Base-by-base conservation (phyloP, 2,113 vertebrate genomes). In the Barbus barbus region DNA sequence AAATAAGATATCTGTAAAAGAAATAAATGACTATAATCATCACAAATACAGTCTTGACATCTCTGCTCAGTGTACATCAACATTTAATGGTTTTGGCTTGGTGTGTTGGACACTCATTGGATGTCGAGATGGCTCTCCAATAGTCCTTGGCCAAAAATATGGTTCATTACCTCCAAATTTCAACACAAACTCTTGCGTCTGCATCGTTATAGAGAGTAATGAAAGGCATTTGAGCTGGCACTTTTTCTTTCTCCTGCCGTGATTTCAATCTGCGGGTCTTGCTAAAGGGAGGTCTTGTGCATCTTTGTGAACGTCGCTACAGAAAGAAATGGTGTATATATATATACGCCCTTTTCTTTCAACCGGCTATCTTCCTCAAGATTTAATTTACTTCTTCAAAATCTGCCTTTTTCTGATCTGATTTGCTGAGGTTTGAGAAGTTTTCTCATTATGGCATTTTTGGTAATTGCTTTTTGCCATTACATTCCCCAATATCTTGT, bases 121-220 rank as follows among this genome's bases (percentile, higher is more conserved):
- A 73, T 79, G 44, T 65, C 77, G 77, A 83, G 79, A 67, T 13
- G 65, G 69, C 88, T 92, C 51, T 78, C 18, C 20, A 85, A 78
- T 88, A 90, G 46, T 82, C 31, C 46, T 38, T 36, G 46, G 80
- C 88, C 88, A 93, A 91, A 92, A 92, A 90, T 89, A 91, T 90
- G 92, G 89, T 89, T 91, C 90, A 93, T 93, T 92, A 93, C 90
- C 90, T 90, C 89, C 92, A 92, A 89, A 93, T 90, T 90, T 89
- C 88, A 91, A 91, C 92, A 92, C 88, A 92, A 92, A 92, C 91
- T 77, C 89, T 91, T 79, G 88, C 91, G 71, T 89, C 28, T 72
- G 86, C 87, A 84, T 92, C 91, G 91, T 93, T 92, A 91, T 84
- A 90, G 88, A 91, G 85, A 90, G 90, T 91, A 92, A 90, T 93